phyloP scores from a whole-genome alignment of 2,888 invertebrate species.

The Melinaea menophilus region DNA sequence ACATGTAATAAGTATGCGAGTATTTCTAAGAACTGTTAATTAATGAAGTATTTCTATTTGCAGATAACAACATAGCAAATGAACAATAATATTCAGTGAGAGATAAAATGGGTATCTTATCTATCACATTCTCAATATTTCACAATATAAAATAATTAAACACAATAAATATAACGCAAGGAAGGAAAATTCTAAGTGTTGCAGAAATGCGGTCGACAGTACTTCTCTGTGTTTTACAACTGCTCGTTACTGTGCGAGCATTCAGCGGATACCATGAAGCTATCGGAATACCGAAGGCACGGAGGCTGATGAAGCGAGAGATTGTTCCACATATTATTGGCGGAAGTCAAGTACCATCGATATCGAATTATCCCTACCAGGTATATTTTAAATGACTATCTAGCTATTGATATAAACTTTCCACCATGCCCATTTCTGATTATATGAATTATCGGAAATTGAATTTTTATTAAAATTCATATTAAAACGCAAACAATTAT shows the following conservation, averaged over 20 bases:
- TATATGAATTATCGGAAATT: too few species aligned
- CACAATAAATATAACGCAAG: too few species aligned
- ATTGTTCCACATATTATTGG: background rate
- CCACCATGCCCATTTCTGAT: background rate
- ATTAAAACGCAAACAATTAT: too few species aligned
- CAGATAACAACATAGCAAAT: too few species aligned
- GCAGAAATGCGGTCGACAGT: background rate
- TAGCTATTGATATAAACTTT: background rate
- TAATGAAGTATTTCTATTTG: too few species aligned
- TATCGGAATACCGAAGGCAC: background rate
- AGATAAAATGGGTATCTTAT: too few species aligned
- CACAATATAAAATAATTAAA: too few species aligned
- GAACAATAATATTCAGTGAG: too few species aligned
- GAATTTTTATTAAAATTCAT: too few species aligned
- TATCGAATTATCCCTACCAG: slow-evolving; percentile 2
- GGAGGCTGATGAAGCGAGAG: background rate
- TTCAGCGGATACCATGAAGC: slow-evolving; percentile 4
- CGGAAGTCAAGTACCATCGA: background rate
- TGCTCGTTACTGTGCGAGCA: background rate
- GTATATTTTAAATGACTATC: background rate
- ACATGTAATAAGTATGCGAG: too few species aligned
- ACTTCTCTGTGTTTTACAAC: background rate
- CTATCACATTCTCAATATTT: too few species aligned
- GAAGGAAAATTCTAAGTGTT: background rate
- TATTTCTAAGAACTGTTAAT: too few species aligned